These are phyloP conservation scores for Lasioglossum oenotherae DNA, from an alignment of 2,888 invertebrate genomes.

Conservation along the genomic window DNA sequence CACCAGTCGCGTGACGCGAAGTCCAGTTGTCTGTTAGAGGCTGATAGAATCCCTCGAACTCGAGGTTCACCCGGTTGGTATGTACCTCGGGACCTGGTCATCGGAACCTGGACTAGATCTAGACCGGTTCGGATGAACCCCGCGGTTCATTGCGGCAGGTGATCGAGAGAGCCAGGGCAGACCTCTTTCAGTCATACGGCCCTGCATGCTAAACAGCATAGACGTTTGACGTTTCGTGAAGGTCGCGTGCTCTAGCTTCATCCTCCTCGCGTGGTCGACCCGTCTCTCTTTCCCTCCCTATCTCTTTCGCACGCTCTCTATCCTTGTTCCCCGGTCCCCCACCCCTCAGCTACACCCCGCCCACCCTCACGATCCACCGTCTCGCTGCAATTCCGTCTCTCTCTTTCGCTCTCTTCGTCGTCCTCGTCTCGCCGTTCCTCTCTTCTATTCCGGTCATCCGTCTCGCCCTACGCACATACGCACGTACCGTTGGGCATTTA, in stretches of 20 bases:
- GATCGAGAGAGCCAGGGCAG: constrained; percentile 55
- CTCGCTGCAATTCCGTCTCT: constrained; percentile 18
- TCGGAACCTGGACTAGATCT: background rate
- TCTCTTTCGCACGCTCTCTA: constrained; percentile 37
- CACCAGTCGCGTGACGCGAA: background rate
- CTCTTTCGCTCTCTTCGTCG: constrained; percentile 40
- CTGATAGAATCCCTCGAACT: constrained; percentile 11
- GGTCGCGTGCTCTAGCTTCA: constrained; percentile 75
- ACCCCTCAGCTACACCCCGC: constrained; percentile 7
- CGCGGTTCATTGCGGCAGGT: constrained; percentile 3
- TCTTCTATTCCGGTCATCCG: constrained; percentile 40
- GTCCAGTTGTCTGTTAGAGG: background rate
- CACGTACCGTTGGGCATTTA: constrained; percentile 61
- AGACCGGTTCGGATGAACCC: background rate
- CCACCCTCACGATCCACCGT: background rate
- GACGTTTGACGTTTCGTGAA: constrained; percentile 83
- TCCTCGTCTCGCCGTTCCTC: constrained; percentile 28
- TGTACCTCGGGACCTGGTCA: background rate
- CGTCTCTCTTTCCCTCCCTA: constrained; percentile 40
- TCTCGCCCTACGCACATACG: constrained; percentile 61
- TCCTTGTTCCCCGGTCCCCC: constrained; percentile 33
- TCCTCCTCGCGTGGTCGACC: constrained; percentile 41
- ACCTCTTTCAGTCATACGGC: constrained; percentile 74
- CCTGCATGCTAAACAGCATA: constrained; percentile 77
- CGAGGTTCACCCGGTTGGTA: background rate